Percentiles rank a stretch among this genome's conserved stretches.
These are phyloP conservation scores for Aporophyla nigra DNA, from an alignment of 2,888 invertebrate species.

Conservation along the genomic window DNA sequence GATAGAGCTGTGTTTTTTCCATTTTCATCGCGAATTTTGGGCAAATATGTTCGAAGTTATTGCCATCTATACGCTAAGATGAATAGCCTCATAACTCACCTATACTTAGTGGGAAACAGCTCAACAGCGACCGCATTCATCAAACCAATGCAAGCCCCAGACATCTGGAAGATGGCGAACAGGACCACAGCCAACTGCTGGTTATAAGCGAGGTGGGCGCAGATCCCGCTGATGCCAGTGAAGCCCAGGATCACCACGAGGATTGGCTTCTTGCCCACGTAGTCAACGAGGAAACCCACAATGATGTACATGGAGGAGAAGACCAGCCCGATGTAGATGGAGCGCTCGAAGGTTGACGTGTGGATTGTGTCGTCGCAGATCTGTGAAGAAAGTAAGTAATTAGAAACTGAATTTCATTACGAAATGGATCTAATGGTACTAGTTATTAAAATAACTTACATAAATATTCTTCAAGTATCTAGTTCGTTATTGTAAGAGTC, in stretches of 20 bases:
- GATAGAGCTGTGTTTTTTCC: no score
- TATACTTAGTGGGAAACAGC: conserved; percentile 90
- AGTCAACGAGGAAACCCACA: conserved; percentile 91
- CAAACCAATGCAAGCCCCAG: conserved; percentile 90
- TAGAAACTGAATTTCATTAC: not conserved
- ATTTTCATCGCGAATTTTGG: no score
- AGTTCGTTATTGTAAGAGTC: not conserved
- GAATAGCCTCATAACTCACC: conserved; percentile 70
- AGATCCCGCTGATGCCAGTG: conserved; percentile 90
- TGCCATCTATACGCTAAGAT: no score
- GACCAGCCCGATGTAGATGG: conserved; percentile 92
- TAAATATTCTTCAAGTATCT: not conserved
- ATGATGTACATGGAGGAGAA: conserved; percentile 92
- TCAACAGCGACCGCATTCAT: conserved; percentile 91
- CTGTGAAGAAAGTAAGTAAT: conserved; percentile 60
- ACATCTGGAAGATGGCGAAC: conserved; percentile 89
- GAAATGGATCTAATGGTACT: not conserved
- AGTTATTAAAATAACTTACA: not conserved
- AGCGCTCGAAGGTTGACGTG: conserved; percentile 91
- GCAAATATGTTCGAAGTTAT: no score
- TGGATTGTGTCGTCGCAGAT: conserved; percentile 91
- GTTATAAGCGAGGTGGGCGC: conserved; percentile 91
- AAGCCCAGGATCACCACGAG: conserved; percentile 87
- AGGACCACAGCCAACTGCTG: conserved; percentile 91
- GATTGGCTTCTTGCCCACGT: conserved; percentile 89